Base-by-base conservation (phyloP, 2,113 vertebrate genomes). In the Marmota monax region DNA sequence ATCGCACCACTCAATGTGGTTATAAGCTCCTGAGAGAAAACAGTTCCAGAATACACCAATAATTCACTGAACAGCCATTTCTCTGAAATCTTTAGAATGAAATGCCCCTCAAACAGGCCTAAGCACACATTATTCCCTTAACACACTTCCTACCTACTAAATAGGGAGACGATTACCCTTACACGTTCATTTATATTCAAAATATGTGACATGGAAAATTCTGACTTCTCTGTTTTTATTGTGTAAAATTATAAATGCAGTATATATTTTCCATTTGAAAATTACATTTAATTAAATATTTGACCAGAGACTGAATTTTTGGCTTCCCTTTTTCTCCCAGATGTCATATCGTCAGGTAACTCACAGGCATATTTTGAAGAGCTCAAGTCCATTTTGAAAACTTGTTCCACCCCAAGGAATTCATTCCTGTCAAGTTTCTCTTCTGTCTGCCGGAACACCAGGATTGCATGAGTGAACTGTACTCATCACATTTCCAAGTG, bases 341-440 rank as follows among this genome's bases (percentile, higher is more conserved):
- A 70, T 37, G 11, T 76, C 51, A 92, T 17, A 53, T 3, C 39
- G 32, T 7, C 56, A 53, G 53, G 67, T 69, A 86, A 86, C 70
- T 95, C 88, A 87, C 74, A 74, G 69, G 93, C 94, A 39, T 17
- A 63, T 25, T 83, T 93, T 67, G 16, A 29, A 73, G 84, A 96
- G 76, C 53, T 69, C 73, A 58, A 16, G 13, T 85, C 51, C 39
- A 39, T 73, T 74, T 69, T 29, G 18, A 65, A 90, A 63, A 53
- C 17, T 39, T 51, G 22, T 42, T 23, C 65, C 37, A 14, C 78
- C 77, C 42, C 51, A 56, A 72, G 72, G 88, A 42, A 69, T 72
- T 58, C 22, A 74, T 51, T 69, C 3, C 37, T 84, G 9, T 69
- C 34, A 51, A 20, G 42, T 88, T 83, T 87, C 73, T 63, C 42